These are phyloP conservation scores for Baronia brevicornis DNA, from an alignment of 2,888 invertebrate genomes.

Conservation along the genomic window DNA sequence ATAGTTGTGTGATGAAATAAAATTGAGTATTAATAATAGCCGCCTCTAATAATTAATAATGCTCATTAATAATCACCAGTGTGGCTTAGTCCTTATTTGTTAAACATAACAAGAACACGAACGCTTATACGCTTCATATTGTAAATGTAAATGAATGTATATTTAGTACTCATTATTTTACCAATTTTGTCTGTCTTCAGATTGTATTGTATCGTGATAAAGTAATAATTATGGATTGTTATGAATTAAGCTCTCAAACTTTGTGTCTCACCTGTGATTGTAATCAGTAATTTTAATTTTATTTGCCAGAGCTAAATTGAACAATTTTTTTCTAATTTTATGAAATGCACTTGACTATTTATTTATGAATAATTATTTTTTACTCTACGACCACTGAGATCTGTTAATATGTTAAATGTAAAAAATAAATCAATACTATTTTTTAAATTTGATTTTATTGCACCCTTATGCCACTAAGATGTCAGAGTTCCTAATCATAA, in stretches of 20 bases:
- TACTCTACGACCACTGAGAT: slow-evolving; percentile 70
- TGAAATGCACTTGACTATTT: slow-evolving; percentile 68
- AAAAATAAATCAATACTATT: slow-evolving; percentile 21
- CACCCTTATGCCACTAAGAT: too few relatives aligned
- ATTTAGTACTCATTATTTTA: too few relatives aligned
- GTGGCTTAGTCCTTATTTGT: too few relatives aligned
- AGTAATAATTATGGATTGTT: slow-evolving; percentile 14
- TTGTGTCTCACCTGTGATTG: slow-evolving; percentile 66
- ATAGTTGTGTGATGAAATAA: too few relatives aligned
- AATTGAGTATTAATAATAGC: too few relatives aligned
- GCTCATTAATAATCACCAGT: too few relatives aligned
- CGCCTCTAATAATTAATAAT: too few relatives aligned
- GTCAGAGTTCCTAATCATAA: too few relatives aligned
- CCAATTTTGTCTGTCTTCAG: slow-evolving; percentile 14
- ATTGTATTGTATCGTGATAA: slow-evolving; percentile 15
- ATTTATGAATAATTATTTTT: slow-evolving; percentile 65
- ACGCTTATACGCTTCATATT: too few relatives aligned
- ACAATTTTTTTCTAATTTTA: slow-evolving; percentile 49
- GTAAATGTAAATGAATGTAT: too few relatives aligned
- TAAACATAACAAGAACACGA: too few relatives aligned
- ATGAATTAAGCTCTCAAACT: slow-evolving; percentile 55
- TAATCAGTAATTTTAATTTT: slow-evolving; percentile 53
- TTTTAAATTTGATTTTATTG: slow-evolving; percentile 10
- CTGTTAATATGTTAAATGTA: slow-evolving; percentile 69
- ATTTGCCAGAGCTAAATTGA: slow-evolving; percentile 56